These are phyloP conservation scores for Plecturocebus donacophilus DNA, from an alignment of 2,113 vertebrate genomes.

Conservation along the genomic window DNA sequence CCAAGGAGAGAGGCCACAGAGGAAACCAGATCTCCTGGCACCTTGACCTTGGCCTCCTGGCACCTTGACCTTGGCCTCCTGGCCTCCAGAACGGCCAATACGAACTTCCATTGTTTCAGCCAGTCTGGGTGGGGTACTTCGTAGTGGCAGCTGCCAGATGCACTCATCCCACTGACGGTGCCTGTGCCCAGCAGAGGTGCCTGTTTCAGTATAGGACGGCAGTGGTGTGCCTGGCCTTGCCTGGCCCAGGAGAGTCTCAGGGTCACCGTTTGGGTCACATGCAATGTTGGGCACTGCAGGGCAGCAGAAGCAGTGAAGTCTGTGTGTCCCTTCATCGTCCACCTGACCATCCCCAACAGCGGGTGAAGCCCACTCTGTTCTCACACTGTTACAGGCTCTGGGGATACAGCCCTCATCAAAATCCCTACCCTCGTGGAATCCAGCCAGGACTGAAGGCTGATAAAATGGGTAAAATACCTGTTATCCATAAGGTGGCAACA, in stretches of 20 bases:
- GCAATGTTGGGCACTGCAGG: rapidly evolving
- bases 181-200: neutral
- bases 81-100: neutral
- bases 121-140: neutral
- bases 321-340: neutral
- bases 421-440: neutral
- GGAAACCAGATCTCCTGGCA: neutral
- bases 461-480: neutral
- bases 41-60: neutral
- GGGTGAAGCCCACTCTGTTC: neutral
- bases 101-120: neutral
- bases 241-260: rapidly evolving
- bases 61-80: neutral
- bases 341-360: rapidly evolving
- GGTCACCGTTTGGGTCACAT: too few species aligned
- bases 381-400: neutral
- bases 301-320: neutral
- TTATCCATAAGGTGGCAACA: neutral
- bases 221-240: neutral
- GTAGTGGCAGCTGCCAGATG: rapidly evolving
- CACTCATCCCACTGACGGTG: rapidly evolving
- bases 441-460: neutral
- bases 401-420: too few species aligned
- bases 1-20: neutral
- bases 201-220: neutral